Evolutionary conservation across 2,888 invertebrate genomes (phyloP).

Genomic region (Lasioglossum pauxillum): DNA sequence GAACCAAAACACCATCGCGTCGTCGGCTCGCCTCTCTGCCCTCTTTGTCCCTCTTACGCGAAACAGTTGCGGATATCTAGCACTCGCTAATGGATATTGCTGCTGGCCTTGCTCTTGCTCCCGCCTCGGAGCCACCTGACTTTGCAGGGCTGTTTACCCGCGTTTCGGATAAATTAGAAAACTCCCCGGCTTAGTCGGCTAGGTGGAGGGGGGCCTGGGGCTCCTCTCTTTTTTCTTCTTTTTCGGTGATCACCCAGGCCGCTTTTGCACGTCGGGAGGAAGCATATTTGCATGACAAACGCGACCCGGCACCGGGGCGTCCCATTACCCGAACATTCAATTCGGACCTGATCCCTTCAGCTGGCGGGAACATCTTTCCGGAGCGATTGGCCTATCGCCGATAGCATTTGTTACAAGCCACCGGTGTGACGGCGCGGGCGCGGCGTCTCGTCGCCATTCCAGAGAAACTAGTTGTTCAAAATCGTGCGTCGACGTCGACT

Average conservation of each 20-base stretch:
- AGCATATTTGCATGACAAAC: slow-evolving; percentile 75
- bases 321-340: slow-evolving; percentile 60
- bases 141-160: slow-evolving; percentile 60
- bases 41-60: slow-evolving; percentile 23
- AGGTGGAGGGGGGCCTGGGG: background rate
- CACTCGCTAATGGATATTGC: slow-evolving; percentile 75
- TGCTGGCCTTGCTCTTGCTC: slow-evolving; percentile 68
- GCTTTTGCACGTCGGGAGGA: slow-evolving; percentile 66
- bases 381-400: slow-evolving; percentile 6
- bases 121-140: slow-evolving; percentile 60
- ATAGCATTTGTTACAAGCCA: slow-evolving; percentile 6
- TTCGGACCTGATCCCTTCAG: slow-evolving; percentile 42
- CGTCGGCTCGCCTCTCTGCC: background rate
- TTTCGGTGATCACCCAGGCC: slow-evolving; percentile 63
- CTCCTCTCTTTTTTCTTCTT: slow-evolving; percentile 29
- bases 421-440: background rate
- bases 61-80: slow-evolving; percentile 64
- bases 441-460: background rate
- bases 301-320: slow-evolving; percentile 26
- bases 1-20: slow-evolving; percentile 41
- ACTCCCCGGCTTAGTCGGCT: slow-evolving; percentile 60
- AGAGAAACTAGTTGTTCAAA: background rate
- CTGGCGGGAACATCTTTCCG: slow-evolving; percentile 28
- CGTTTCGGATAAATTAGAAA: slow-evolving; percentile 77
- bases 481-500: background rate